Evolutionary conservation across 1,140 invertebrate genomes (phyloP), one percentile per base, ranked within the genome.

Genomic region (Aphelinus atriplicis): DNA sequence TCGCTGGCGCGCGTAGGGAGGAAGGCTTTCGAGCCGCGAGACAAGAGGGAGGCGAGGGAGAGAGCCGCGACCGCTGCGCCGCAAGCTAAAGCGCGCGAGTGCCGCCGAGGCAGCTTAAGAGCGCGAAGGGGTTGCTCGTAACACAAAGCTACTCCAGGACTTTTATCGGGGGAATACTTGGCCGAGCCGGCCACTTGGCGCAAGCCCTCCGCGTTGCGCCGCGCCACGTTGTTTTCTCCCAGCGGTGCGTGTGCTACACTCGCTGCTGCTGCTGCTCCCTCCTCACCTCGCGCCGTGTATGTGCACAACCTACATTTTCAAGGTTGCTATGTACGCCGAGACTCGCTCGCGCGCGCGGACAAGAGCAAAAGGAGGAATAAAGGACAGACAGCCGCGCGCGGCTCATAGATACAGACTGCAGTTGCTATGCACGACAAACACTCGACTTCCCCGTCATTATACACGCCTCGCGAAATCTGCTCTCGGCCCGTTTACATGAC

Each of bases 241-340:
- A 26, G 26, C 26, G 26, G 26, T 26, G 26, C 26, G 26, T 26
- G 26, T 26, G 26, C 26, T 26, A 26, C 26, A 26, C 51, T 53
- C 51, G 51, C 9, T 9, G 9, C 9, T 53, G 51, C 51, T 26
- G 4, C 51, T 9, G 4, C 51, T 9, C 26, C 26, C 26, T 26
- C 26, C 26, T 26, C 26, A 26, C 55, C 45, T 9, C 1, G 53
- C 26, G 45, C 46, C 51, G 55, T 50, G 42, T 68, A 9, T 10
- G 10, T 26, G 48, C 10, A 48, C 65, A 67, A 73, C 71, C 71
- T 73, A 67, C 63, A 73, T 73, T 67, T 73, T 67, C 48, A 73
- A 73, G 64, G 60, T 60, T 60, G 4, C 58, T 45, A 60, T 43
- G 58, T 43, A 0, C 57, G 26, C 3, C 3, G 58, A 26, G 26